Conservation (phyloP, 1,140 invertebrate genomes). For the Aplysia californica region DNA sequence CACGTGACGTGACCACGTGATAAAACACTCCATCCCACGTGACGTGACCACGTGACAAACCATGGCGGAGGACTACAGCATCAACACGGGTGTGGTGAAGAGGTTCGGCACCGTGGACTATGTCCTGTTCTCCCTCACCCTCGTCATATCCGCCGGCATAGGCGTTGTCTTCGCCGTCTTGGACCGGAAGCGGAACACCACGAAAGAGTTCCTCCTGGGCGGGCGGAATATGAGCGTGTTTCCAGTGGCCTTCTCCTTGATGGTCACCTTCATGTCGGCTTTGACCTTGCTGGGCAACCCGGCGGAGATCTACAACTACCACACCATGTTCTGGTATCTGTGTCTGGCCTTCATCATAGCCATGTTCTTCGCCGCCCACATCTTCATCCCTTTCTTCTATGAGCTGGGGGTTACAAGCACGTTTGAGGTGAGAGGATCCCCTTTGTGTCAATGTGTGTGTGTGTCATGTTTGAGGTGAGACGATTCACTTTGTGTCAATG, state of each 20-base stretch:
- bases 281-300: constrained; percentile 82
- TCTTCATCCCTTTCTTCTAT: constrained; percentile 64
- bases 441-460: background rate
- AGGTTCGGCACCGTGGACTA: constrained; percentile 45
- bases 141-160: constrained; percentile 71
- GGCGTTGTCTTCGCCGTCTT: constrained; percentile 85
- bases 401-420: constrained; percentile 55
- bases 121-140: constrained; percentile 39
- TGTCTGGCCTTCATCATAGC: constrained; percentile 45
- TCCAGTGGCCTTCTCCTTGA: constrained; percentile 54
- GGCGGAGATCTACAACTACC: constrained; percentile 55
- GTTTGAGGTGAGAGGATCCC: constrained; percentile 50
- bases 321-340: constrained; percentile 51
- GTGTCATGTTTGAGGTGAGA: no score
- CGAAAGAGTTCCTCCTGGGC: constrained; percentile 82
- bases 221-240: constrained; percentile 79
- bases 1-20: no score
- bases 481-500: no score
- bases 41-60: no score
- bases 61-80: constrained; percentile 35
- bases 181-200: constrained; percentile 85
- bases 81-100: constrained; percentile 35
- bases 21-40: no score
- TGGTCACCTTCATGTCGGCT: constrained; percentile 89
- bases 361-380: constrained; percentile 47